phyloP scores from a whole-genome alignment of 2,888 invertebrate species.

The Leptopilina drosophilae region DNA sequence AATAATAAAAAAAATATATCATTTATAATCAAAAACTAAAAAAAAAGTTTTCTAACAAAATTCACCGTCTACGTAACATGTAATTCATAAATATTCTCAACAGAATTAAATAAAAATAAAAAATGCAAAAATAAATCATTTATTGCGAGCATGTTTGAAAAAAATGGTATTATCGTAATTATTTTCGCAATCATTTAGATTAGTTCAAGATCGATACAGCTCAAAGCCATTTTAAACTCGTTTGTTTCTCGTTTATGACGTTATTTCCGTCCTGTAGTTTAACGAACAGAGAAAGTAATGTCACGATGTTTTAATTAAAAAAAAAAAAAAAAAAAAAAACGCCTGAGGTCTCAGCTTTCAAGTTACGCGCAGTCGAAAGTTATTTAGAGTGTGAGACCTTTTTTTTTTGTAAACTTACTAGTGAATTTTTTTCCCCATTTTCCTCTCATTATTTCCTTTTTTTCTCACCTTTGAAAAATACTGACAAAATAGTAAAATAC shows the following conservation, averaged over 20 bases:
- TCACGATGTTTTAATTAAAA: slow-evolving; percentile 47
- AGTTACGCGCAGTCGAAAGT: slow-evolving; percentile 43
- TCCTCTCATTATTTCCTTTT: neutral
- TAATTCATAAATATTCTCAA: neutral
- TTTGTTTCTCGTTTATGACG: slow-evolving; percentile 43
- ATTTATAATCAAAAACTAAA: too few species aligned
- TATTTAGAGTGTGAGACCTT: neutral
- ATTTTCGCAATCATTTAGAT: slow-evolving; percentile 25
- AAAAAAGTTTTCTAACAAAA: too few species aligned
- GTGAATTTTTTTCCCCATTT: neutral
- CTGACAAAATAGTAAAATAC: too few species aligned
- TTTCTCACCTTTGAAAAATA: too few species aligned
- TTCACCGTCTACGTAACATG: too few species aligned
- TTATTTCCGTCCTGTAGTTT: slow-evolving; percentile 34
- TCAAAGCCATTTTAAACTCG: slow-evolving; percentile 41
- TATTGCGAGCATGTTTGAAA: neutral
- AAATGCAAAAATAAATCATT: neutral
- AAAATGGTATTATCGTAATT: slow-evolving; percentile 26
- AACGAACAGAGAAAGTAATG: slow-evolving; percentile 41
- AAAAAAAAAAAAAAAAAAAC: neutral
- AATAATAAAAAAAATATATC: too few species aligned
- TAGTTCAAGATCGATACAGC: slow-evolving; percentile 41
- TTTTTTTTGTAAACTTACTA: neutral
- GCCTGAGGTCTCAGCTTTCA: slow-evolving; percentile 11
- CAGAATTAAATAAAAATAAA: neutral